Base-by-base conservation (phyloP, 1,140 invertebrate species). In the Habropoda laboriosa region DNA sequence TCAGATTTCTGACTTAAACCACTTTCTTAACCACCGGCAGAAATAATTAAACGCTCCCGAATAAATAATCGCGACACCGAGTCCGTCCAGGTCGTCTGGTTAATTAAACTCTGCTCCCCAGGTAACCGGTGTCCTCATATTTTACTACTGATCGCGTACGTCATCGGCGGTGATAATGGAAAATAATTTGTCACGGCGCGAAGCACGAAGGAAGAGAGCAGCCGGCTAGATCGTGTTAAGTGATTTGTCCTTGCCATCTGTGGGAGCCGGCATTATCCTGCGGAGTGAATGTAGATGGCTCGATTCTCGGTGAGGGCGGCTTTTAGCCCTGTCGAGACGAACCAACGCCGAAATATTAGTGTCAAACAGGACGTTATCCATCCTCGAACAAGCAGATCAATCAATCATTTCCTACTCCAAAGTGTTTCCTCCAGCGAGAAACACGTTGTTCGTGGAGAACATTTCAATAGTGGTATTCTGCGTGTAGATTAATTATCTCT, bases 211-310 rank as follows among this genome's bases (percentile, higher is more conserved):
- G 67, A 42, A 30, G 85, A 30, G 85, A 72, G 86, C 84, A 53
- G 49, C 40, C 49, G 53, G 55, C 40, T 67, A 49, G 51, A 35
- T 67, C 72, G 77, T 45, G 86, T 86, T 89, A 90, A 90, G 89
- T 87, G 89, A 92, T 92, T 91, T 90, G 89, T 92, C 90, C 85
- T 86, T 89, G 91, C 90, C 90, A 91, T 64, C 83, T 58, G 67
- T 51, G 67, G 58, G 72, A 72, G 53, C 76, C 27, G 32, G 68
- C 67, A 86, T 86, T 86, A 88, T 86, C 72, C 78, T 51, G 40
- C 73, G 38, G 61, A 55, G 71, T 71, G 79, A 83, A 89, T 88
- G 83, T 70, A 87, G 82, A 86, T 82, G 82, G 81, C 74, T 67
- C 77, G 67, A 79, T 87, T 72, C 72, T 61, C 51, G 45, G 40